A percentile compares a stretch with the other conserved stretches of the same genome.
Evolutionary conservation across 2,113 vertebrate genomes (phyloP).

Genomic region (Lathamus discolor): DNA sequence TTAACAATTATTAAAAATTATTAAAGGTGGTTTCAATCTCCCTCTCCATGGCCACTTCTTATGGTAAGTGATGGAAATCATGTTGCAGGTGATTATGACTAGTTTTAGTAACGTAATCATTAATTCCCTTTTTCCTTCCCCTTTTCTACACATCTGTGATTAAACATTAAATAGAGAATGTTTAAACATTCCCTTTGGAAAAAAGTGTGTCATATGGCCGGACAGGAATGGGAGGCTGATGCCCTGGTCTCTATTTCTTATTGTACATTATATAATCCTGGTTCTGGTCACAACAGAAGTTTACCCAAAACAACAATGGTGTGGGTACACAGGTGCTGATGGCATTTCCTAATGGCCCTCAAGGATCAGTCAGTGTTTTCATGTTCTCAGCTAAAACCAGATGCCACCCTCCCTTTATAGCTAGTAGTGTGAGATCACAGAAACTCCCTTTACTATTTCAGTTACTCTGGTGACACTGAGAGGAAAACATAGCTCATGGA

Average conservation of each 20-base stretch:
- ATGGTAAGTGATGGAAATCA: background rate
- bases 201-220: constrained; percentile 6
- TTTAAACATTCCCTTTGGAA: constrained; percentile 53
- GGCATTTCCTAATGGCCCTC: constrained; percentile 7
- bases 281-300: background rate
- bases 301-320: background rate
- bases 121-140: background rate
- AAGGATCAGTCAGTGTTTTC: background rate
- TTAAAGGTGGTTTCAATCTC: background rate
- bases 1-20: background rate
- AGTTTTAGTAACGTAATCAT: background rate
- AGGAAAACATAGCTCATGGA: background rate
- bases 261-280: background rate
- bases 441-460: background rate
- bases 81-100: background rate
- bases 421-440: background rate
- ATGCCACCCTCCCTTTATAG: background rate
- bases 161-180: constrained; percentile 5
- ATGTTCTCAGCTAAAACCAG: background rate
- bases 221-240: constrained; percentile 39
- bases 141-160: background rate
- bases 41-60: background rate
- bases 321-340: background rate
- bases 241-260: background rate
- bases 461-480: background rate